Evolutionary conservation across 2,113 vertebrate species (phyloP).

Genomic region (Sminthopsis crassicaudata): DNA sequence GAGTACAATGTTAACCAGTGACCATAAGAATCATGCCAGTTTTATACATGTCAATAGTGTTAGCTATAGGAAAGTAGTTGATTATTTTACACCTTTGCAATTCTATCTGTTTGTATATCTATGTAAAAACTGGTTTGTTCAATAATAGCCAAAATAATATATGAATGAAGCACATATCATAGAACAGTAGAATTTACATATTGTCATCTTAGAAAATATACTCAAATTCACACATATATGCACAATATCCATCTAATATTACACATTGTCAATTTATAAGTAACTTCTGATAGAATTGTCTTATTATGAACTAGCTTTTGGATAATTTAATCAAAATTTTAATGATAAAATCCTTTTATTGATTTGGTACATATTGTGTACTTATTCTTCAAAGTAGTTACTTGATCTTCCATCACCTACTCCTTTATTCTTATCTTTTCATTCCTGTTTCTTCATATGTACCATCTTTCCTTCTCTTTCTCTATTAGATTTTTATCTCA

Average conservation of each 20-base stretch:
- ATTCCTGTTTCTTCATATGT: not conserved
- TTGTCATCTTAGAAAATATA: not conserved
- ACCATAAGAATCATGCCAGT: not conserved
- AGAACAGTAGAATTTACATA: not conserved
- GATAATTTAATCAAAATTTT: not conserved
- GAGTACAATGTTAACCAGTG: not conserved
- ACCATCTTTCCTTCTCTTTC: not conserved
- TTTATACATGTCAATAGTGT: not conserved
- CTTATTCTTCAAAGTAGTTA: not conserved
- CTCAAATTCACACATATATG: not conserved
- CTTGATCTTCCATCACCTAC: not conserved
- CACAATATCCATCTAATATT: not conserved
- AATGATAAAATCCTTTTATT: not conserved
- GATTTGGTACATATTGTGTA: not conserved
- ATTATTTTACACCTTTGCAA: not conserved
- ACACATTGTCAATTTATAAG: not conserved
- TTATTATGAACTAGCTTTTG: not conserved
- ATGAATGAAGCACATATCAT: not conserved
- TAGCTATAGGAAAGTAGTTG: not conserved
- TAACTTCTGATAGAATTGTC: not conserved
- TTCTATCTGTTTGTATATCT: not conserved
- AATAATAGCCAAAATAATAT: not conserved
- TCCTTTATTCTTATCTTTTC: not conserved
- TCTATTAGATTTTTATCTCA: conserved; percentile 59
- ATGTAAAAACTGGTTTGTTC: not conserved